Evolutionary conservation across 2,797 vertebrate species (phyloP).

Genomic region (Ceyx erithaca): DNA sequence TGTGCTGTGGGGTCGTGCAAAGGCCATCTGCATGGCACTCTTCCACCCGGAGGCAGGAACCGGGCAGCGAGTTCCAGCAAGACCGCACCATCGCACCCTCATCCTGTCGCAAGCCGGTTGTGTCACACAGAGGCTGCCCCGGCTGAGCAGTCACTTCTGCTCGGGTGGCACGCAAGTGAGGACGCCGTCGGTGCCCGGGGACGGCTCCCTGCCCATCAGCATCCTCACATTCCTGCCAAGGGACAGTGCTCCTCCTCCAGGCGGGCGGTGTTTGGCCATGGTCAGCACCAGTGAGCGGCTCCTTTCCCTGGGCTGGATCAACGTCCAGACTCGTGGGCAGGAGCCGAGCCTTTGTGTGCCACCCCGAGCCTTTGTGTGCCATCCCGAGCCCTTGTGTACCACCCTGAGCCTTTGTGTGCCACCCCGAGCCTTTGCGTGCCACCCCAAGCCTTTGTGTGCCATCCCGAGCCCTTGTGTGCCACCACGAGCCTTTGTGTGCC

Average conservation of each 20-base stretch:
- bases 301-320: too few species aligned
- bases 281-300: too few species aligned
- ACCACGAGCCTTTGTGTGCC: too few species aligned
- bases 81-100: not conserved
- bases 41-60: not conserved
- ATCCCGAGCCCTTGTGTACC: too few species aligned
- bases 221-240: not conserved
- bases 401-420: too few species aligned
- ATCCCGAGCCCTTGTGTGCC: too few species aligned
- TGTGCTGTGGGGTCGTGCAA: not conserved
- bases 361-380: too few species aligned
- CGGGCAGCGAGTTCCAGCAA: constrained; percentile 22
- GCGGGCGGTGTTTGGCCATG: too few species aligned
- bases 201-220: not conserved
- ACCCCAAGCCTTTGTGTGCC: too few species aligned
- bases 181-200: not conserved
- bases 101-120: not conserved
- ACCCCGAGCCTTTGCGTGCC: too few species aligned
- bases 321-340: too few species aligned
- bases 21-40: not conserved
- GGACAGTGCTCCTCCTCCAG: not conserved
- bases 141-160: not conserved
- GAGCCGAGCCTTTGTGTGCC: too few species aligned
- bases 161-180: not conserved
- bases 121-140: not conserved